Base-by-base conservation (phyloP, 2,888 invertebrate species). In the Rhagonycha lutea region DNA sequence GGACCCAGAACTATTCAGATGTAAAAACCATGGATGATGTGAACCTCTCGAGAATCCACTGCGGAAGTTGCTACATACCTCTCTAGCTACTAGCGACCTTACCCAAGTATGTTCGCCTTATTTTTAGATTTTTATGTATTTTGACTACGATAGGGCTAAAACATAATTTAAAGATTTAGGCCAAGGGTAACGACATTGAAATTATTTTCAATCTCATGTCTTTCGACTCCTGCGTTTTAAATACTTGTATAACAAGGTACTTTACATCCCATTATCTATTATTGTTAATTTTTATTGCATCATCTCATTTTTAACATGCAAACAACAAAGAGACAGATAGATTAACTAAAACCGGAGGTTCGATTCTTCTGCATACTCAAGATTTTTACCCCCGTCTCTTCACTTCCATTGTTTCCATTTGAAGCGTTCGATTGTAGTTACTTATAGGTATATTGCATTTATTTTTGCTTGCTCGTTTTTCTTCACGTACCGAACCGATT, bases 51-150 rank as follows among this genome's bases (percentile, higher is more conserved):
- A 60, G 69, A 69, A 69, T 60, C 60, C 4, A 61, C 12, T 70
- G 29, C 77, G 77, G 77, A 78, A 75, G 77, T 74, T 78, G 60
- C 69, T 65, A 61, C 77, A 75, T 78, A 70, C 74, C 74, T 61
- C 14, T 12, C 67, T 68, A 71, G 61, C 70, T 47, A n/a, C 47
- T 18, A 18, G n/a, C 47, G 47, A 61, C 29, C 24, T 61, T 65
- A 69, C 60, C 69, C 61, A 18, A 69, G 67, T 69, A 69, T 72
- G 28, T 68, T 28, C 7, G 47, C 23, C 32, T 24, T 72, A 72
- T 76, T 72, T 76, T 76, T 76, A 76, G 75, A 72, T 29, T 14
- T 70, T 61, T 61, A 61, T n/a, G 14, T 23, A 65, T 65, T 65
- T 65, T 14, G 47, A 60, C 61, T 72, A 61, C 18, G n/a, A 61